Evolutionary conservation across 2,888 invertebrate genomes (phyloP).

Genomic region (Iphiclides podalirius): DNA sequence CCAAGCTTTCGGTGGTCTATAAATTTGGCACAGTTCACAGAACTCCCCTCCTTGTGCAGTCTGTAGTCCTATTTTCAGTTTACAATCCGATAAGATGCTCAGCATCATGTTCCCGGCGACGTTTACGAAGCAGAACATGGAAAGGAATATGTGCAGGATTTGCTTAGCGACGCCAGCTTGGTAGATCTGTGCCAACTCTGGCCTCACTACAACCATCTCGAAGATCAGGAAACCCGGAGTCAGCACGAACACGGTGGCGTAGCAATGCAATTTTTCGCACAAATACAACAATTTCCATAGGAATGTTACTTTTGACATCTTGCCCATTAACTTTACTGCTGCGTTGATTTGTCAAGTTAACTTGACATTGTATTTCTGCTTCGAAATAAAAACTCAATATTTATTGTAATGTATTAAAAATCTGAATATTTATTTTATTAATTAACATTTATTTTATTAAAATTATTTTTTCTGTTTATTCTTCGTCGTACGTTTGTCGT

Average conservation of each 20-base stretch:
- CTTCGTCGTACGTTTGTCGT: too few relatives aligned
- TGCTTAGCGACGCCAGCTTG: constrained; percentile 38
- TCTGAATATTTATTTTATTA: too few relatives aligned
- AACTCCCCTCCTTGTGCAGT: constrained; percentile 64
- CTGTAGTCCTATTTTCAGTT: constrained; percentile 26
- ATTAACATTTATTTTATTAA: too few relatives aligned
- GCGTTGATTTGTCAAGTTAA: not conserved
- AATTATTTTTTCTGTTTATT: too few relatives aligned
- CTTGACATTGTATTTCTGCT: not conserved
- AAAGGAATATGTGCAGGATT: constrained; percentile 39
- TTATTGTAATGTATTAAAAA: too few relatives aligned
- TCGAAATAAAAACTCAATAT: too few relatives aligned
- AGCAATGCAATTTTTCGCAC: constrained; percentile 37
- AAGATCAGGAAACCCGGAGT: constrained; percentile 51
- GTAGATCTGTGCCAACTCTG: constrained; percentile 37
- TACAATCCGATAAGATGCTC: constrained; percentile 46
- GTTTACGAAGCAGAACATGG: constrained; percentile 50
- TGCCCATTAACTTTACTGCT: constrained; percentile 10
- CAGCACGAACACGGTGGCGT: constrained; percentile 38
- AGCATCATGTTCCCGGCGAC: constrained; percentile 55
- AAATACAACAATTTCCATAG: constrained; percentile 8
- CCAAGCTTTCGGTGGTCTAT: constrained; percentile 88
- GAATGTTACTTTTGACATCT: constrained; percentile 8
- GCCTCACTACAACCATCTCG: constrained; percentile 48
- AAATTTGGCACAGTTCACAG: constrained; percentile 86